Evolutionary conservation across 1,140 invertebrate species (phyloP).

Genomic region (Heterodera schachtii): DNA sequence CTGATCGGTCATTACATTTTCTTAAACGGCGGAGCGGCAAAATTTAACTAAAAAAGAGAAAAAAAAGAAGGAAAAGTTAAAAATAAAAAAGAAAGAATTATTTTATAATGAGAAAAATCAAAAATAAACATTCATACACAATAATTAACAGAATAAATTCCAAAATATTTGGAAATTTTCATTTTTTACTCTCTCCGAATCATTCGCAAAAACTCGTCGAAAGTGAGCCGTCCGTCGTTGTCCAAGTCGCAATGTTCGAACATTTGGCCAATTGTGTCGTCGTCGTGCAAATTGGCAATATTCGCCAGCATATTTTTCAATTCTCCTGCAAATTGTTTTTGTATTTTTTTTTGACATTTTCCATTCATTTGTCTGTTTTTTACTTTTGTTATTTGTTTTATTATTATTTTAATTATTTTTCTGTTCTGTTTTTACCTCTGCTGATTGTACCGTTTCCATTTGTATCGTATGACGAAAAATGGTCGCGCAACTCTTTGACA

Average conservation of each 20-base stretch:
- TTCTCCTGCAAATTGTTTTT: slow-evolving; percentile 45
- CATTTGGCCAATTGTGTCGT: slow-evolving; percentile 45
- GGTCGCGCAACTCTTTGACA: slow-evolving; percentile 52
- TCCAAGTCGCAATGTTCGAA: slow-evolving; percentile 55
- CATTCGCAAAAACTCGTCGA: slow-evolving; percentile 57
- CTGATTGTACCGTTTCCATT: slow-evolving; percentile 60
- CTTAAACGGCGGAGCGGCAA: slow-evolving; percentile 34
- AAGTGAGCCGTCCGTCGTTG: slow-evolving; percentile 53
- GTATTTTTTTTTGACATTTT: no score
- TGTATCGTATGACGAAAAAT: slow-evolving; percentile 49
- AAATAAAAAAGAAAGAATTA: neutral
- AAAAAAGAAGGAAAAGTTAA: neutral
- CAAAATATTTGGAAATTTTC: slow-evolving; percentile 1
- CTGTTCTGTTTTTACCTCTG: slow-evolving; percentile 38
- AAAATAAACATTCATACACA: neutral
- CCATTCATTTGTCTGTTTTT: no score
- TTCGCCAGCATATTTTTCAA: slow-evolving; percentile 50
- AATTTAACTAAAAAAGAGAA: slow-evolving; percentile 1
- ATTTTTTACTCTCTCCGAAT: slow-evolving; percentile 40
- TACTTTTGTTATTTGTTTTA: no score
- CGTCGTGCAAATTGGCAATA: slow-evolving; percentile 53
- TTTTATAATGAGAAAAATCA: no score
- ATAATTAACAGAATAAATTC: slow-evolving; percentile 5
- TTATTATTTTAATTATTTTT: neutral
- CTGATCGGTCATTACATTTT: slow-evolving; percentile 92